Base-by-base conservation (phyloP, 2,888 invertebrate genomes). In the Dasypogon diadema region DNA sequence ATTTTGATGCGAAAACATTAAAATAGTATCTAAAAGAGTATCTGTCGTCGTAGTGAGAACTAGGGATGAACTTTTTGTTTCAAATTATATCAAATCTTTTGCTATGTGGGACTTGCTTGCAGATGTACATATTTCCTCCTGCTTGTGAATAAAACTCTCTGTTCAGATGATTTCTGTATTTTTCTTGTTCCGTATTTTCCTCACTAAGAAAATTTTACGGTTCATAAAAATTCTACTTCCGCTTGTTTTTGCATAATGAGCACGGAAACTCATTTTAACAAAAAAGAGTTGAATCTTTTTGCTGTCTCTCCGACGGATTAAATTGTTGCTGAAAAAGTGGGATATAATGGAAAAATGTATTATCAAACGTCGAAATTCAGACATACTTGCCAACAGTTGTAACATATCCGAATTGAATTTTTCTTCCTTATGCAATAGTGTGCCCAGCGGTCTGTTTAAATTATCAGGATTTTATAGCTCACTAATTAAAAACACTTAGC, bases 181-280 rank as follows among this genome's bases (percentile, higher is more conserved):
- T 21, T 60, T 18, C 16, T 16, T 5, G 34, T 60, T 60, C 37
- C 37, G 34, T 4, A 60, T 34, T 60, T 60, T 60, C 14, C 18
- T n/a, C 37, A 34, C 37, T 21, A 37, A 60, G 60, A 37, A 60
- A 37, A 60, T 60, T 60, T 60, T 60, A 8, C 18, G 37, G 60
- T 37, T 60, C 37, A 37, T 60, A 60, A 60, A 60, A 60, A 60
- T 60, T 34, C 60, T 60, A 10, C 60, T 60, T 60, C 37, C 60
- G 37, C 30, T 34, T 16, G 34, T 37, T 60, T 60, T 60, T 37
- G 37, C 21, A 37, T 37, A 18, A 18, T 37, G 16, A 16, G n/a
- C 26, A 37, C 22, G 37, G 60, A 60, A 21, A 22, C 14, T 60
- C 37, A 60, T 60, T 60, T 30, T 12, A 34, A 60, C 16, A 34